Evolutionary conservation across 1,140 invertebrate genomes (phyloP).

Genomic region (Sminthurides bifidus): DNA sequence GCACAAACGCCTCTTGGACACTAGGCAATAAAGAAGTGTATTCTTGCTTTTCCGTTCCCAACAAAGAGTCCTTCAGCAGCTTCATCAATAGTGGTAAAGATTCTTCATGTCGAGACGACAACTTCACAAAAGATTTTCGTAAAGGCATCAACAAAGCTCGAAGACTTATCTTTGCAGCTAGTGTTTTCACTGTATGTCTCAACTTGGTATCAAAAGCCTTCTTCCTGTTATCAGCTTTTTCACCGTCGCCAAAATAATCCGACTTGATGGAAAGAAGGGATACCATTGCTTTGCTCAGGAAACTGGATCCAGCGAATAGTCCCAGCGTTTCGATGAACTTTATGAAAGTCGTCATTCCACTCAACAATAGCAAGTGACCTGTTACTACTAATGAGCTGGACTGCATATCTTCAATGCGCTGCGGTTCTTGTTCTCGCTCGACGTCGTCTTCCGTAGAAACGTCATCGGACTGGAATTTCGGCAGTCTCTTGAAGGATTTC

Average conservation of each 20-base stretch:
- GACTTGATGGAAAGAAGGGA: slow-evolving; percentile 11
- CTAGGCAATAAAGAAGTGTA: slow-evolving; percentile 47
- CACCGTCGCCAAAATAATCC: slow-evolving; percentile 14
- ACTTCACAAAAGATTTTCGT: slow-evolving; percentile 15
- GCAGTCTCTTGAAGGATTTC: slow-evolving; percentile 20
- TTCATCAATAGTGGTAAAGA: slow-evolving; percentile 7
- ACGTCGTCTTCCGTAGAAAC: background rate
- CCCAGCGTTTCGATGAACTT: slow-evolving; percentile 28
- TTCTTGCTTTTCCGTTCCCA: slow-evolving; percentile 21
- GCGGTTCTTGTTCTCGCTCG: background rate
- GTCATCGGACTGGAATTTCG: slow-evolving; percentile 10
- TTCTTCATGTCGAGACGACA: background rate
- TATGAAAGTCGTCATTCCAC: slow-evolving; percentile 22
- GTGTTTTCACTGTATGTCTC: slow-evolving; percentile 19
- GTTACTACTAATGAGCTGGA: background rate
- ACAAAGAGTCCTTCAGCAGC: slow-evolving; percentile 18
- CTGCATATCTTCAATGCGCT: background rate
- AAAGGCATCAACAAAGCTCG: slow-evolving; percentile 19
- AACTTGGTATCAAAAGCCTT: slow-evolving; percentile 27
- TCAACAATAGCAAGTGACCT: slow-evolving; percentile 23
- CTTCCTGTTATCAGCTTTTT: slow-evolving; percentile 17
- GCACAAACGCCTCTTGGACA: slow-evolving; percentile 71
- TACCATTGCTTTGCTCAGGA: slow-evolving; percentile 19
- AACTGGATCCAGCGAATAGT: slow-evolving; percentile 18
- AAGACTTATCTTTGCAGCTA: slow-evolving; percentile 23